phyloP scores from a whole-genome alignment of 2,797 vertebrate genomes.

The Mormyrops attenuatus region DNA sequence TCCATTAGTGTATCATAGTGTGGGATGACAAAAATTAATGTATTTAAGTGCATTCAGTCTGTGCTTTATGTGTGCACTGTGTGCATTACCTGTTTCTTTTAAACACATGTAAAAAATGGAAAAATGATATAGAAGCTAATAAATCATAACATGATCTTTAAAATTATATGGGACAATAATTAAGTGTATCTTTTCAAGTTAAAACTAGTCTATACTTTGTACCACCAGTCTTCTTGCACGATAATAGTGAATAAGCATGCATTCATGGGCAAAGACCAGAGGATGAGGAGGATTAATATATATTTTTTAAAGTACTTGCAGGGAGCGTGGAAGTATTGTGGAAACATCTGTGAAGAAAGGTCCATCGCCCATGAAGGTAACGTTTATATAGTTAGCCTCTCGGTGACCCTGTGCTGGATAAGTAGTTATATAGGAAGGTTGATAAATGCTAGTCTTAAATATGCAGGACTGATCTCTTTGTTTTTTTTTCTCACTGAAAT shows the following conservation, averaged over 20 bases:
- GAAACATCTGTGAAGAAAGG: conserved; percentile 39
- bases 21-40: too few species aligned
- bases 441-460: not conserved
- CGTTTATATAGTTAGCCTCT: not conserved
- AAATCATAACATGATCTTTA: not conserved
- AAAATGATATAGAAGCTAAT: not conserved
- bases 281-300: not conserved
- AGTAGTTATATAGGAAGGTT: not conserved
- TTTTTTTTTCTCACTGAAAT: not conserved
- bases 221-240: not conserved
- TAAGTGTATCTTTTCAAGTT: not conserved
- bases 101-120: not conserved
- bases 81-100: not conserved
- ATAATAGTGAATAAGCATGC: not conserved
- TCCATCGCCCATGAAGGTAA: conserved; percentile 48
- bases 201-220: not conserved
- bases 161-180: not conserved
- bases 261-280: not conserved
- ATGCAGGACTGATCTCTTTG: not conserved
- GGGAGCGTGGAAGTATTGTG: conserved; percentile 26
- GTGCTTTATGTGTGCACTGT: not conserved
- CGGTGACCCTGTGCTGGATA: not conserved
- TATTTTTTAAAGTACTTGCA: conserved; percentile 32
- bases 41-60: not conserved
- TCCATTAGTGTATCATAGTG: not conserved